Conservation (phyloP, 2,113 vertebrate species). For the Ptilorrhoa leucosticta region DNA sequence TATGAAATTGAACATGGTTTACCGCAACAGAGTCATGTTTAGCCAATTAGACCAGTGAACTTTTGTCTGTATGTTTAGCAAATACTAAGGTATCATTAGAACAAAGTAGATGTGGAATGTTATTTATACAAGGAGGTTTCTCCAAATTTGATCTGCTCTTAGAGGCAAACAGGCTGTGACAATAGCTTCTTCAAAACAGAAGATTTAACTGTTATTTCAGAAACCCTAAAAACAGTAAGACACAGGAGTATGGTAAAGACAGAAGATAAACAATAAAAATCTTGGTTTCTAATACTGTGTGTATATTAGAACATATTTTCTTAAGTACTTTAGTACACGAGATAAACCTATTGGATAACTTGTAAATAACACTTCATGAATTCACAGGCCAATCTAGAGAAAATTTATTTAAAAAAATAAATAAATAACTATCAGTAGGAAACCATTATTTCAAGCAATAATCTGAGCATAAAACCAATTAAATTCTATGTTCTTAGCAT, state of each 20-base stretch:
- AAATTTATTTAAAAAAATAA: neutral
- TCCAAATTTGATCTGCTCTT: neutral
- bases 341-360: neutral
- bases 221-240: neutral
- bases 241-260: neutral
- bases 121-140: neutral
- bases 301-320: neutral
- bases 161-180: neutral
- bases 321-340: neutral
- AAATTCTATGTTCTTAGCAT: neutral
- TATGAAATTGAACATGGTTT: conserved; percentile 8
- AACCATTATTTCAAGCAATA: neutral
- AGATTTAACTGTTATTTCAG: neutral
- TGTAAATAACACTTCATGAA: neutral
- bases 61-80: conserved; percentile 8
- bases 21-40: neutral
- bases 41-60: conserved; percentile 4
- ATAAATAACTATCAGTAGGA: neutral
- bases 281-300: neutral
- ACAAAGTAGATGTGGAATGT: conserved; percentile 5
- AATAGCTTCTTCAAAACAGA: neutral
- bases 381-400: neutral
- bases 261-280: neutral
- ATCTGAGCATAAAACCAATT: neutral
- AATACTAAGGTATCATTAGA: neutral